These are phyloP conservation scores for Lumbricus terrestris DNA, from an alignment of 2,888 invertebrate genomes.

Conservation along the genomic window DNA sequence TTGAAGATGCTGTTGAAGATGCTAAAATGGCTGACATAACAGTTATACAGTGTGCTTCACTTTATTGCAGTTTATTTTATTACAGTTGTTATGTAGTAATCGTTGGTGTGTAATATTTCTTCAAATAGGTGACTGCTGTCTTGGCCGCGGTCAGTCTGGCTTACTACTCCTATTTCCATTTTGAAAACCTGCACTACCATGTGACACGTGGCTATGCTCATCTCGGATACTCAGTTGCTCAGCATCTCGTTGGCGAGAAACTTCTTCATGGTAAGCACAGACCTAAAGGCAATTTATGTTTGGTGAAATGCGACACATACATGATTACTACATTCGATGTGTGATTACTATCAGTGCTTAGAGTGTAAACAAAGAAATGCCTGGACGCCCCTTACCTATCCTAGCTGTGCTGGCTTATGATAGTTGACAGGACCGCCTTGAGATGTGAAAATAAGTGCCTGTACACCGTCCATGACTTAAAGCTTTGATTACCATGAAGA, in stretches of 20 bases:
- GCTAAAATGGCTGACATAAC: neutral
- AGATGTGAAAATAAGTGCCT: too few species aligned
- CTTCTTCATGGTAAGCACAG: conserved; percentile 57
- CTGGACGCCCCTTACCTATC: too few species aligned
- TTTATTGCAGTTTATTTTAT: neutral
- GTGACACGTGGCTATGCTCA: conserved; percentile 60
- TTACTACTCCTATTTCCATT: conserved; percentile 58
- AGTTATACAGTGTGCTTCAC: neutral
- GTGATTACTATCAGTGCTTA: too few species aligned
- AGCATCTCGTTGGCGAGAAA: conserved; percentile 60
- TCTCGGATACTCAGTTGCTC: conserved; percentile 59
- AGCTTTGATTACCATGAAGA: neutral
- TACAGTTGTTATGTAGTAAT: too few species aligned
- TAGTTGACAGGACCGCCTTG: too few species aligned
- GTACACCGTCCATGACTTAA: too few species aligned
- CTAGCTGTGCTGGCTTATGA: too few species aligned
- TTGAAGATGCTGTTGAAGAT: neutral
- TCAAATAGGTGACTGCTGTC: conserved; percentile 30
- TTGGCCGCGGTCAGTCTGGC: conserved; percentile 43
- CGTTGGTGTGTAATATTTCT: neutral
- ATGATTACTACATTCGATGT: neutral
- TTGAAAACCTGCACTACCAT: conserved; percentile 60
- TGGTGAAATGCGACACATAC: neutral
- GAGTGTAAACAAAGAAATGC: too few species aligned
- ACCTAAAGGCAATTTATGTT: neutral